Evolutionary conservation across 2,888 invertebrate species (phyloP).

Genomic region (Congeria kusceri): DNA sequence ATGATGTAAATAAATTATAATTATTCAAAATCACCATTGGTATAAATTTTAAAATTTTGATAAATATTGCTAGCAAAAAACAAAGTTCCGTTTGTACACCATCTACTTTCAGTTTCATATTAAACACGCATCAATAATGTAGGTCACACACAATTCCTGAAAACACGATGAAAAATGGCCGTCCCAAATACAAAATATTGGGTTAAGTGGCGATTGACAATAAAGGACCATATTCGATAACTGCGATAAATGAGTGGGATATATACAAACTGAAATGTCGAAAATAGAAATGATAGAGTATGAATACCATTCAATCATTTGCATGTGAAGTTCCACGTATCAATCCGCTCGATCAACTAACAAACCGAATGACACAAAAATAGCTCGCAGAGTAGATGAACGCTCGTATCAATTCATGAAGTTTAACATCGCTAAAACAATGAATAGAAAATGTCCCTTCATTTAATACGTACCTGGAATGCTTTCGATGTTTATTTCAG

Average conservation of each 20-base stretch:
- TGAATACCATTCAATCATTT: conserved; percentile 49
- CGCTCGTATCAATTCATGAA: no score
- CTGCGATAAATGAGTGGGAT: neutral
- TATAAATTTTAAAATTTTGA: neutral
- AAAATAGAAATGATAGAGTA: conserved; percentile 32
- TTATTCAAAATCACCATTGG: no score
- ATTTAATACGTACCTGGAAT: conserved; percentile 68
- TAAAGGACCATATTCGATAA: neutral
- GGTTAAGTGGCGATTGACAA: neutral
- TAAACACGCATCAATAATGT: conserved; percentile 34
- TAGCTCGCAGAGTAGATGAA: conserved; percentile 17
- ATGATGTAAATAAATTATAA: neutral
- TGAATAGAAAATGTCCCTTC: no score
- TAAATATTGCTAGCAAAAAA: neutral
- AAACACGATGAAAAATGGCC: neutral
- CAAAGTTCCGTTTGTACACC: neutral
- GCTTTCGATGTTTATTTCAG: conserved; percentile 79
- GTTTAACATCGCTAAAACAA: no score
- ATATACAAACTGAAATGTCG: neutral
- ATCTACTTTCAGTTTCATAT: conserved; percentile 63
- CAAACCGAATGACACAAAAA: conserved; percentile 56
- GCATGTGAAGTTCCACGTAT: conserved; percentile 50
- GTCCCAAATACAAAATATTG: no score
- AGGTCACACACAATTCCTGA: conserved; percentile 36
- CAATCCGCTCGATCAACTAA: conserved; percentile 48